Base-by-base conservation (phyloP, 2,113 vertebrate genomes). In the Rhynchomys soricoides region DNA sequence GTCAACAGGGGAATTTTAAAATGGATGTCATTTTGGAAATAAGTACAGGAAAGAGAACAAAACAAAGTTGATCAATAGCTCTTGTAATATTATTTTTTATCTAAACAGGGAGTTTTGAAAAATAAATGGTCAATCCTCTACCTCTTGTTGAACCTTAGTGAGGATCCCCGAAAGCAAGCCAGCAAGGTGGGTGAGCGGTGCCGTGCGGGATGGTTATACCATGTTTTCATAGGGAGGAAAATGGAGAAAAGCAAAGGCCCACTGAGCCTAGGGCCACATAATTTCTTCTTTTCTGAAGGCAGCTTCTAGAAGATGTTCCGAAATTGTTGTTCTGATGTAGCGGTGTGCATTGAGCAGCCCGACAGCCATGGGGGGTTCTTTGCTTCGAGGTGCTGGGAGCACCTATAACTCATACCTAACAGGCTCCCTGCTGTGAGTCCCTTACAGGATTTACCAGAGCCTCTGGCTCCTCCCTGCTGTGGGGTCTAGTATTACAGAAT, bases 71-170 rank as follows among this genome's bases (percentile, higher is more conserved):
- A 22, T 81, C 77, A 88, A 0, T 83, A 92, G 29, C 92, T 62
- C 13, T 17, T 75, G 40, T 40, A 90, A 3, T 50, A 10, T 96
- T 86, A 45, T 97, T 89, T 95, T 97, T 97, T 83, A 94, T 91
- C 91, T 94, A 57, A 95, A 89, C 95, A 99, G 99, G 99, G 99
- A 40, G 97, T 99, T 95, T 97, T 99, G 98, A 99, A 99, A 98
- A 99, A 99, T 96, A 99, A 99, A 97, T 99, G 99, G 99, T 99
- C 99, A 74, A 98, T 99, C 95, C 99, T 99, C 97, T 99, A 99
- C 98, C 98, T 99, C 98, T 97, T 99, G 97, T 99, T 99, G 81
- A 99, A 99, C 97, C 99, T 99, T 89, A 99, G 99, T 97, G 99
- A 99, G 98, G 99, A 99, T 96, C 99, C 99, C 29, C 99, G 99